These are phyloP conservation scores for Coccyzus lansbergi DNA, from an alignment of 2,797 vertebrate species.

Conservation along the genomic window DNA sequence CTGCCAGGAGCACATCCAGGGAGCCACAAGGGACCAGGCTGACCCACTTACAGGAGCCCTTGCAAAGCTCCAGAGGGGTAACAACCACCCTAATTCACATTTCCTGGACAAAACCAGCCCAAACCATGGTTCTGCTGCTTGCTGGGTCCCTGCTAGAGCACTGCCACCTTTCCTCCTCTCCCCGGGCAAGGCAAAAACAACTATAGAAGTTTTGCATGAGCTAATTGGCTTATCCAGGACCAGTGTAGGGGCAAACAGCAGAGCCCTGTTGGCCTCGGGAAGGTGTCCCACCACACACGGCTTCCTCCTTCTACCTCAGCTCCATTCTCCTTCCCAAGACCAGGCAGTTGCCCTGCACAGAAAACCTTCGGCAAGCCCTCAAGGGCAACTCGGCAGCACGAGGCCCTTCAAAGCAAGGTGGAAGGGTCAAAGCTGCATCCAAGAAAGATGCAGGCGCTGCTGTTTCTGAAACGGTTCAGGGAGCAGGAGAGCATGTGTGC, in stretches of 20 bases:
- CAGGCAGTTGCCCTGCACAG: rapidly evolving
- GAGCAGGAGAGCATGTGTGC: not conserved
- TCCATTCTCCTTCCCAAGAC: not conserved
- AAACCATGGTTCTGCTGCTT: not conserved
- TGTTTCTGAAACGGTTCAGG: not conserved
- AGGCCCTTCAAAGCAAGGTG: not conserved
- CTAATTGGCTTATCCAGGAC: too few relatives aligned
- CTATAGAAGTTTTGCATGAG: too few relatives aligned
- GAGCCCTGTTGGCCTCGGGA: not conserved
- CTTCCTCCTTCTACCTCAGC: not conserved
- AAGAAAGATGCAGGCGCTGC: not conserved
- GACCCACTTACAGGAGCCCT: not conserved
- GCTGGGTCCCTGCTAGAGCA: too few relatives aligned
- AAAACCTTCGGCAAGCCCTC: not conserved
- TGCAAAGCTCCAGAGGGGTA: not conserved
- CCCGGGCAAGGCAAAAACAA: not conserved
- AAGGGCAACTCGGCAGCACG: rapidly evolving
- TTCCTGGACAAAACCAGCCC: not conserved
- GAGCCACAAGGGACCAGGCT: rapidly evolving
- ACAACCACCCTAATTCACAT: not conserved
- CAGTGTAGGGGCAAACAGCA: not conserved
- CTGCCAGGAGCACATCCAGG: rapidly evolving
- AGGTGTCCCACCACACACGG: not conserved
- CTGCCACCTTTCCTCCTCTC: not conserved
- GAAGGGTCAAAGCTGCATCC: not conserved